A percentile compares a stretch with the other conserved stretches of the same genome.
Evolutionary conservation across 2,797 vertebrate species (phyloP).

Genomic region (Tenualosa thibaudeaui): DNA sequence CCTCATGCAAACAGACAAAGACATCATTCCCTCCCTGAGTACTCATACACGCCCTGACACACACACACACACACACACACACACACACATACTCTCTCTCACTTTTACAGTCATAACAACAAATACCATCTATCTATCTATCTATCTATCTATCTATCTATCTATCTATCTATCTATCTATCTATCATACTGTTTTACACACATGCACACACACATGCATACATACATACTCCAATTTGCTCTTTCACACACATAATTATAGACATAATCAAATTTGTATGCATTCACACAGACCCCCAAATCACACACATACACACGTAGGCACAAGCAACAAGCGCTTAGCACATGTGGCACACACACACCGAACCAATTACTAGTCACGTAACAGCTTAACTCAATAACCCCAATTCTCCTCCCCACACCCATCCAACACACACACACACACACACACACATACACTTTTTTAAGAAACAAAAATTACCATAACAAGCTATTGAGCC

Average conservation of each 20-base stretch:
- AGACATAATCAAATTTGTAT: no score
- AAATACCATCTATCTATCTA: no score
- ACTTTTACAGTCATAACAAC: no score
- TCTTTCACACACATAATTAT: no score
- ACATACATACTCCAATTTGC: slow-evolving; percentile 8
- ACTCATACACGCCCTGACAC: not conserved
- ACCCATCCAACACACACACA: no score
- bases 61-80: not conserved
- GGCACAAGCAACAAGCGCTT: not conserved
- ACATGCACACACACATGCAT: slow-evolving; percentile 15
- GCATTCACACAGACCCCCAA: not conserved
- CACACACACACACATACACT: no score
- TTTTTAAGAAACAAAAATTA: not conserved
- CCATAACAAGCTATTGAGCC: not conserved
- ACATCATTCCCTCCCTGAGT: slow-evolving; percentile 19
- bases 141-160: no score
- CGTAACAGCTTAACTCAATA: slow-evolving; percentile 16
- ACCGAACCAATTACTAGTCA: slow-evolving; percentile 6
- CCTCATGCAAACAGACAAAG: not conserved
- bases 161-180: no score
- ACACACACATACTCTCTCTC: not conserved
- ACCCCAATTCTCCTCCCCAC: not conserved
- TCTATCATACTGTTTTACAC: not conserved
- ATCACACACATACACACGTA: not conserved
- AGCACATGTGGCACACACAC: not conserved